These are phyloP conservation scores for Pelecanoides urinatrix DNA, from an alignment of 2,113 vertebrate species.

Conservation along the genomic window DNA sequence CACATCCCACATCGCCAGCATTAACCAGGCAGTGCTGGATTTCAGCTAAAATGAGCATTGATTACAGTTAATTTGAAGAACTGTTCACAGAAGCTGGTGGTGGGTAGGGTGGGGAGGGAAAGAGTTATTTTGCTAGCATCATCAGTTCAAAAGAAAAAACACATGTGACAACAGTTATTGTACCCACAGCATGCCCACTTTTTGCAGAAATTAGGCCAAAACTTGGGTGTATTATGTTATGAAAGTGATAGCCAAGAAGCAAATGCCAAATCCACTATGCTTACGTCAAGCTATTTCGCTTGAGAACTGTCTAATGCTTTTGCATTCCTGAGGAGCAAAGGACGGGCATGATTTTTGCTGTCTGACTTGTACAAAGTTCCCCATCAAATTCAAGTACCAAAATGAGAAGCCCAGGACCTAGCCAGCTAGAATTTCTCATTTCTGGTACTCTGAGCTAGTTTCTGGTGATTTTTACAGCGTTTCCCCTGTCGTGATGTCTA, in stretches of 20 bases:
- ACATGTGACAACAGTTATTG: background rate
- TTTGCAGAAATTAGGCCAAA: constrained; percentile 36
- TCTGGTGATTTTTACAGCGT: background rate
- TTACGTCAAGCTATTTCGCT: constrained; percentile 36
- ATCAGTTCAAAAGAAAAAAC: background rate
- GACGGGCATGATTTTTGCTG: background rate
- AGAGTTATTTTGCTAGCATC: constrained; percentile 31
- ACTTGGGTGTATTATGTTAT: constrained; percentile 14
- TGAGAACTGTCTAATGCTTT: constrained; percentile 26
- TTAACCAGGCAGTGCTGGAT: constrained; percentile 97
- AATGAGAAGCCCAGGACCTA: background rate
- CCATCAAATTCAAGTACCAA: background rate
- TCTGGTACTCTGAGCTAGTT: background rate
- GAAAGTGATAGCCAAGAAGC: constrained; percentile 39
- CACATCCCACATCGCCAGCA: constrained; percentile 96
- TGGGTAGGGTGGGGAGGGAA: background rate
- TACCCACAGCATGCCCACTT: constrained; percentile 6
- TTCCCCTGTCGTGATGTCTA: background rate
- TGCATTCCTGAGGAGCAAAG: constrained; percentile 14
- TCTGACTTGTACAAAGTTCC: background rate
- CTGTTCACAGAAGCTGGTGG: background rate
- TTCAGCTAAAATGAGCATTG: constrained; percentile 83
- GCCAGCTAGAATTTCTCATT: background rate
- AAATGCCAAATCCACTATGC: constrained; percentile 37
- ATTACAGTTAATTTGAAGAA: constrained; percentile 29